A percentile compares a stretch with the other conserved stretches of the same genome.
These are phyloP conservation scores for Triops longicaudatus DNA, from an alignment of 1,140 invertebrate genomes.

Conservation along the genomic window DNA sequence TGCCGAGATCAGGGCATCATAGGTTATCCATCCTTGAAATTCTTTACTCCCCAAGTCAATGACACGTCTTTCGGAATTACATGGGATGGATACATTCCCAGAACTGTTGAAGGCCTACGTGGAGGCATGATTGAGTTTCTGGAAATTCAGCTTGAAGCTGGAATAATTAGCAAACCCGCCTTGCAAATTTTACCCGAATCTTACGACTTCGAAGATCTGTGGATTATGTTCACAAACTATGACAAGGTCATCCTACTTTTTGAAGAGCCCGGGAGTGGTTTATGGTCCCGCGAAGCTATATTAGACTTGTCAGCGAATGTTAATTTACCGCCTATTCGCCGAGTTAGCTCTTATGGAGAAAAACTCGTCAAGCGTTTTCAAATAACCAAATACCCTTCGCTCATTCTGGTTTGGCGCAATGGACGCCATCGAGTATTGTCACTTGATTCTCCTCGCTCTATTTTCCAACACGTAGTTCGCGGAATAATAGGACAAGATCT, in stretches of 20 bases:
- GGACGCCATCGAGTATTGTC: neutral
- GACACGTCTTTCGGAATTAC: slow-evolving; percentile 36
- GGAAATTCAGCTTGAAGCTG: slow-evolving; percentile 50
- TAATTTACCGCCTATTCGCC: slow-evolving; percentile 23
- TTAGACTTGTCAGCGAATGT: slow-evolving; percentile 10
- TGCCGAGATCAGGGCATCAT: slow-evolving; percentile 78
- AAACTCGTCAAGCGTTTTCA: slow-evolving; percentile 19
- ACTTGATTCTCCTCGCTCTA: slow-evolving; percentile 19
- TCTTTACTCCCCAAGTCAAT: slow-evolving; percentile 55
- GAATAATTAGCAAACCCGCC: slow-evolving; percentile 33
- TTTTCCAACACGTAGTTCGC: neutral
- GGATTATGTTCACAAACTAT: neutral
- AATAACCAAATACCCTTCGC: slow-evolving; percentile 14
- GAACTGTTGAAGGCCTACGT: slow-evolving; percentile 48
- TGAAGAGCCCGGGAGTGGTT: slow-evolving; percentile 1
- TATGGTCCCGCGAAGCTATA: slow-evolving; percentile 25
- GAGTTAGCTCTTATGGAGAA: slow-evolving; percentile 12
- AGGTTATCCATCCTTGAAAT: slow-evolving; percentile 71
- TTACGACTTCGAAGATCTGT: slow-evolving; percentile 21
- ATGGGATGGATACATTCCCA: slow-evolving; percentile 46
- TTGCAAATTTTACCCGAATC: slow-evolving; percentile 30
- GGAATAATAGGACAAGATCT: neutral
- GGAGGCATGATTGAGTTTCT: slow-evolving; percentile 49
- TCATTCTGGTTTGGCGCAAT: slow-evolving; percentile 12
- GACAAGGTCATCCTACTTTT: slow-evolving; percentile 21